Evolutionary conservation across 2,888 invertebrate species (phyloP), one percentile per base, ranked within the genome.

Genomic region (Diarsia rubi): DNA sequence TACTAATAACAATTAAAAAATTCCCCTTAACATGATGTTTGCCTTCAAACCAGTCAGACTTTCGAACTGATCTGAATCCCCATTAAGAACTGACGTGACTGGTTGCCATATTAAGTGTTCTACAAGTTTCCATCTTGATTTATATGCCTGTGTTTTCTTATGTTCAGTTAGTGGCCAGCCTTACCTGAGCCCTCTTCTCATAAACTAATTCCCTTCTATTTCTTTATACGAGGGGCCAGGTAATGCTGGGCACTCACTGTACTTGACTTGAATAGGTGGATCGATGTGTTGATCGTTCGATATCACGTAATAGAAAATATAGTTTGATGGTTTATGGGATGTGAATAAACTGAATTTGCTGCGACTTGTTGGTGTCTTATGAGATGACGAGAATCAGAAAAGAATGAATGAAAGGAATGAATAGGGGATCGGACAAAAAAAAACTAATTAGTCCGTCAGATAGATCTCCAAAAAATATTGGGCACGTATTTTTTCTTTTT

Each of bases 91-190:
- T 81, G 65, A 79, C 82, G 79, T 85, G 86, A 86, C 91, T 76
- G 74, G 90, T 90, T 91, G 78, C 92, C 91, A 86, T 93, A 89
- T 89, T 86, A 73, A 83, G 88, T 73, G 52, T 75, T 78, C 76
- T 88, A 85, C 87, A 73, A 86, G 91, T 92, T 91, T 92, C 90
- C 88, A 91, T 90, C 86, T 79, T 83, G 82, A 84, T 85, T 85
- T 85, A 84, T 88, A 85, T 85, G 85, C 87, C 82, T 84, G 64
- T 75, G 78, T 77, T 78, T 79, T 84, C 78, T 57, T 86, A 85
- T 82, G 85, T 82, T 37, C 37, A 37, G 37, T 37, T 6, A 37
- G n/a, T 37, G 37, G 0, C 37, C 37, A 37, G 37, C 37, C 3
- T 37, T 37, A 37, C 3, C 5, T 37, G 37, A 37, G 5, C 37